Evolutionary conservation across 2,888 invertebrate genomes (phyloP).

Genomic region (Nymphalis c-album): DNA sequence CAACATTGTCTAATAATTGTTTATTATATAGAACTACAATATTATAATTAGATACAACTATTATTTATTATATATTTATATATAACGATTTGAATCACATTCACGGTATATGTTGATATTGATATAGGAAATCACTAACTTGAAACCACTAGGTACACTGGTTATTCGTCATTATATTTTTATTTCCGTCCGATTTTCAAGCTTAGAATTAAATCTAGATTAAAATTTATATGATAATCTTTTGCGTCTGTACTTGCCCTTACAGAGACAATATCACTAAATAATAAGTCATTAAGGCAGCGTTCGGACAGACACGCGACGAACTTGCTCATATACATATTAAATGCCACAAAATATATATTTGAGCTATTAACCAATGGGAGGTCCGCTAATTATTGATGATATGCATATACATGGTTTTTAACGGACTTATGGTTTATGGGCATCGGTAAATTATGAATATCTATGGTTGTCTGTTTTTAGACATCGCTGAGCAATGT

Average conservation of each 20-base stretch:
- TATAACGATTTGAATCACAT: too few relatives aligned
- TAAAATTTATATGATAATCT: too few relatives aligned
- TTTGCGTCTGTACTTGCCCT: constrained; percentile 17
- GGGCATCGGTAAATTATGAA: constrained; percentile 43
- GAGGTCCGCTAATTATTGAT: constrained; percentile 74
- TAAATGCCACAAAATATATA: constrained; percentile 58
- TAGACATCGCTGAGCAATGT: constrained; percentile 9
- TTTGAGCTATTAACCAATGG: constrained; percentile 57
- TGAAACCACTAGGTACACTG: too few relatives aligned
- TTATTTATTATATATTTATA: too few relatives aligned
- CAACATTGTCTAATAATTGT: too few relatives aligned
- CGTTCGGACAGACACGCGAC: constrained; percentile 58
- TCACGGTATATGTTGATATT: too few relatives aligned
- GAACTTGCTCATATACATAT: constrained; percentile 60
- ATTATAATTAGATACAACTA: too few relatives aligned
- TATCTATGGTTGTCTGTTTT: constrained; percentile 17
- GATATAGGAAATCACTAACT: too few relatives aligned
- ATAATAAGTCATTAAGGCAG: constrained; percentile 47
- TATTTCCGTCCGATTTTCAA: too few relatives aligned
- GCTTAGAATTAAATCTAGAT: too few relatives aligned
- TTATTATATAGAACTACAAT: too few relatives aligned
- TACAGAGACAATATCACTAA: constrained; percentile 42
- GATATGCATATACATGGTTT: constrained; percentile 65
- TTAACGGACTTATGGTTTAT: constrained; percentile 51
- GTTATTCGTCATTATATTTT: too few relatives aligned